Evolutionary conservation across 2,113 vertebrate species (phyloP).

Genomic region (Excalfactoria chinensis): DNA sequence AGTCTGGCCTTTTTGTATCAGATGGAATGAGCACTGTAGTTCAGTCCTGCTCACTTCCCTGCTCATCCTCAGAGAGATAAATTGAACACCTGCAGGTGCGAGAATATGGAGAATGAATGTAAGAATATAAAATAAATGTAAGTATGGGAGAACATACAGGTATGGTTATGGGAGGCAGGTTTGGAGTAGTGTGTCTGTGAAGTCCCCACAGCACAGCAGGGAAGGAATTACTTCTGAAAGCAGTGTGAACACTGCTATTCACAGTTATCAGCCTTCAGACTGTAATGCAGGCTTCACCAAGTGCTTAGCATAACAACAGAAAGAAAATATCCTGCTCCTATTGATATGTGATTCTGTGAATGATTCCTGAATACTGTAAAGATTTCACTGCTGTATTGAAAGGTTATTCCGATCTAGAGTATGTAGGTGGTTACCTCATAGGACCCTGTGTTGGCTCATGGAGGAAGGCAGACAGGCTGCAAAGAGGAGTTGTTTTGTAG

Average conservation of each 20-base stretch:
- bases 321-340: neutral
- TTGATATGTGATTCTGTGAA: neutral
- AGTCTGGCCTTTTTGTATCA: neutral
- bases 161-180: neutral
- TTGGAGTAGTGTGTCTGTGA: neutral
- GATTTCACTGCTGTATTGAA: neutral
- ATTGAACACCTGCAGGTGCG: neutral
- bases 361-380: neutral
- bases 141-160: neutral
- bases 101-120: neutral
- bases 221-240: neutral
- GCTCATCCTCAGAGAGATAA: neutral
- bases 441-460: neutral
- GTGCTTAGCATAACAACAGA: neutral
- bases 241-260: neutral
- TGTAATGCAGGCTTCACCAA: neutral
- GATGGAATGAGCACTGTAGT: neutral
- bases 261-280: neutral
- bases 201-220: neutral
- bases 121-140: fast-evolving
- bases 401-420: neutral
- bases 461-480: neutral
- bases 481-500: neutral
- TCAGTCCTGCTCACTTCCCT: neutral
- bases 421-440: neutral